Conservation (phyloP, 1,140 invertebrate species). For the Scaptomyza pallida region DNA sequence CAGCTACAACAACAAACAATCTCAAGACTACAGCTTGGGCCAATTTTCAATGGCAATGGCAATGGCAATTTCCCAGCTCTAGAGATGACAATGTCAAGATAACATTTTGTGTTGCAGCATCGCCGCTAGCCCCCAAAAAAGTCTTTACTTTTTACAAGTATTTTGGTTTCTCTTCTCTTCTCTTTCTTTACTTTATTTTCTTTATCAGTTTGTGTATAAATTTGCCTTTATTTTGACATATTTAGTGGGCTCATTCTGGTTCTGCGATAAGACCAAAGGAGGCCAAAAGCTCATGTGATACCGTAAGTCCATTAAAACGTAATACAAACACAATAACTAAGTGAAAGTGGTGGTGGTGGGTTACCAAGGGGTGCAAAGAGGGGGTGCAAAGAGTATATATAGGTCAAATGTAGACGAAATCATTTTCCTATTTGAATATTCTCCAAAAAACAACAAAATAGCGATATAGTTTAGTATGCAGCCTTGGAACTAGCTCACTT, state of each 20-base stretch:
- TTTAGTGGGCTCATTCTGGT: constrained; percentile 64
- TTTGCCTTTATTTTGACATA: constrained; percentile 80
- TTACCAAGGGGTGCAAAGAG: not conserved
- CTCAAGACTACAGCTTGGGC: not conserved
- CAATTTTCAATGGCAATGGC: constrained; percentile 25
- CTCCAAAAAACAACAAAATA: not conserved
- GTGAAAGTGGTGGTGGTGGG: constrained; percentile 30
- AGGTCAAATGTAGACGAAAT: not conserved
- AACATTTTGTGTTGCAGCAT: constrained; percentile 72
- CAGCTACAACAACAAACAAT: constrained; percentile 21
- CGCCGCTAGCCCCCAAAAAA: constrained; percentile 53
- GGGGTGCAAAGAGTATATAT: not conserved
- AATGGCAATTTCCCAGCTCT: constrained; percentile 69
- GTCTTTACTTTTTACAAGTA: constrained; percentile 14
- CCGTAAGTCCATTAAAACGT: constrained; percentile 65
- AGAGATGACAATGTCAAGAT: constrained; percentile 77
- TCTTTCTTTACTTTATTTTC: constrained; percentile 19
- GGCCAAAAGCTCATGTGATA: constrained; percentile 38
- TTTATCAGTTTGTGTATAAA: constrained; percentile 79
- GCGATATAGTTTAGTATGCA: constrained; percentile 1
- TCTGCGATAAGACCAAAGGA: constrained; percentile 44
- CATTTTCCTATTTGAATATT: too few relatives aligned
- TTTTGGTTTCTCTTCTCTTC: constrained; percentile 34
- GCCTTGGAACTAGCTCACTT: constrained; percentile 6
- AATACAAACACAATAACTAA: constrained; percentile 47